phyloP scores from a whole-genome alignment of 2,888 invertebrate species.

The Myathropa florea region DNA sequence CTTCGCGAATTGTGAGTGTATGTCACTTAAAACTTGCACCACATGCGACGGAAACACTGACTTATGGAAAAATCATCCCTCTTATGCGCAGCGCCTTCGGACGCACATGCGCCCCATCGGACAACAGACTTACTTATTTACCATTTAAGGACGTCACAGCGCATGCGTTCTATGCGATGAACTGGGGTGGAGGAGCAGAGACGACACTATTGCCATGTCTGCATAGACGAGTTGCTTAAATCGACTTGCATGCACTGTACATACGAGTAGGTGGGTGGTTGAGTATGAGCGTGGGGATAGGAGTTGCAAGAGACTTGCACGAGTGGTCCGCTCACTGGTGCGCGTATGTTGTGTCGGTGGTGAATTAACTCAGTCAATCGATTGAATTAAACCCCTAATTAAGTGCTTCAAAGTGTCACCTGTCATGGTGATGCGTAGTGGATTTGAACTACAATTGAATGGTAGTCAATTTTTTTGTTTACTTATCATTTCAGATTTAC shows the following conservation, averaged over 20 bases:
- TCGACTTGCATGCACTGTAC: neutral
- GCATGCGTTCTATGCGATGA: constrained; percentile 6
- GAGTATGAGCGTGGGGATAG: no score
- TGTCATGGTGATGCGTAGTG: neutral
- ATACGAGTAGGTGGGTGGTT: neutral
- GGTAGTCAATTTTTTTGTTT: no score
- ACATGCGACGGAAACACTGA: neutral
- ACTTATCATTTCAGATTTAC: no score
- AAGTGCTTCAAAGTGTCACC: neutral
- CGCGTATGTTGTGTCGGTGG: neutral
- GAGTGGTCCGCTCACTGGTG: neutral
- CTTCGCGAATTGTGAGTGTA: neutral
- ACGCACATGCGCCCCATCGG: constrained; percentile 24
- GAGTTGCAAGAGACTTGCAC: neutral
- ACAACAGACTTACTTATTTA: constrained; percentile 5
- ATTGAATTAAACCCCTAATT: neutral
- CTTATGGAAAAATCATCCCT: neutral
- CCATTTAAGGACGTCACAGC: neutral
- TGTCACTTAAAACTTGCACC: neutral
- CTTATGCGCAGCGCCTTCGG: constrained; percentile 16
- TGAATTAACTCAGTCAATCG: neutral
- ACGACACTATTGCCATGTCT: neutral
- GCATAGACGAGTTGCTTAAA: neutral
- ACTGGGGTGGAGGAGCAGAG: neutral
- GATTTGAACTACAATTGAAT: neutral